A percentile compares a stretch with the other conserved stretches of the same genome.
Evolutionary conservation across 2,888 invertebrate genomes (phyloP).

Genomic region (Metopia argyrocephala): DNA sequence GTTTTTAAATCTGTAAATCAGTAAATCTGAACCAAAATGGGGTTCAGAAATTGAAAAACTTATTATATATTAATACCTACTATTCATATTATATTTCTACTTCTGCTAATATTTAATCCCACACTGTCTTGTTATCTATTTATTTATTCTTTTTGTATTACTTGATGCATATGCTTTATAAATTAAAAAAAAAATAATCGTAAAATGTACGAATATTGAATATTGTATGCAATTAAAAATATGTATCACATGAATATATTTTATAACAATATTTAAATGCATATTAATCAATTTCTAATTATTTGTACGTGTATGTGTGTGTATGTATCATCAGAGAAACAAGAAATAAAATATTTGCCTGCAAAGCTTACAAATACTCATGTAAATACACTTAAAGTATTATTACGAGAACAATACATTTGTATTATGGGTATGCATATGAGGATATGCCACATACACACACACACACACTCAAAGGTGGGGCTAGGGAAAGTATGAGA

Average conservation of each 20-base stretch:
- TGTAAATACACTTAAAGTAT: not conserved
- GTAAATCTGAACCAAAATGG: no score
- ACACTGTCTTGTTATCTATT: not conserved
- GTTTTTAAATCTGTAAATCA: no score
- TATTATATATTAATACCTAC: no score
- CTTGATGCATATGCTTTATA: not conserved
- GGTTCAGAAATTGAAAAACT: no score
- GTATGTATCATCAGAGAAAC: not conserved
- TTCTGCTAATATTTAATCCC: not conserved
- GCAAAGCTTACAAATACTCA: not conserved
- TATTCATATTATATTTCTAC: no score
- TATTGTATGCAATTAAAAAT: slow-evolving; percentile 44
- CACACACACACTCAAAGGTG: no score
- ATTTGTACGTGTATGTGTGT: not conserved
- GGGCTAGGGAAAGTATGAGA: not conserved
- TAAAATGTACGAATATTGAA: not conserved
- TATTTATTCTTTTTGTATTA: not conserved
- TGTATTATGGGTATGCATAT: not conserved
- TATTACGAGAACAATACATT: no score
- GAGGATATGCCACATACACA: not conserved
- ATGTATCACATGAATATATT: slow-evolving; percentile 39
- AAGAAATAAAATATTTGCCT: not conserved
- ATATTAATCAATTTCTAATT: slow-evolving; percentile 60
- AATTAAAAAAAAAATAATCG: not conserved
- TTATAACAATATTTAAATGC: slow-evolving; percentile 55